Base-by-base conservation (phyloP, 2,797 vertebrate species). In the Tinamus major region DNA sequence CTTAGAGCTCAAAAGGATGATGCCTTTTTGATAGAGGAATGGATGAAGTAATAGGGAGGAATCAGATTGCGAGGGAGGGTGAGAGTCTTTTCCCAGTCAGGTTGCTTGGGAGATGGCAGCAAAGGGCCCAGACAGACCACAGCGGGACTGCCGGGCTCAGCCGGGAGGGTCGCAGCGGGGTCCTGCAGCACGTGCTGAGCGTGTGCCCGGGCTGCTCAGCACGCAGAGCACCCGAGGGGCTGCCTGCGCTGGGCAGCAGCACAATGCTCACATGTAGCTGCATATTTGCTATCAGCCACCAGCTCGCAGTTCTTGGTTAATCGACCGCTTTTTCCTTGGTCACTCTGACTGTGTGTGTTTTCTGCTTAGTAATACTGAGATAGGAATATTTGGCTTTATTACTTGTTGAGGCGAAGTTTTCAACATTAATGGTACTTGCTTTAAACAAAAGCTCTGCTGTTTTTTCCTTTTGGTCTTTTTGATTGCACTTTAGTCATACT, bases 391-490 rank as follows among this genome's bases (percentile, higher is more conserved):
- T 67, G 9, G 24, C 19, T 74, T 79, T 69, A n/a, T 55, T 69
- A 35, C 3, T 49, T 48, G 10, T 10, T 42, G 33, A 64, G 74
- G 21, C 5, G 82, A 79, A 82, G 13, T 19, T 7, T 16, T 84
- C 14, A 59, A 26, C 49, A 87, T n/a, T 58, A 56, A 75, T 39
- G 5, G 37, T 6, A 37, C 1, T n/a, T 9, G 31, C 41, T 46
- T 10, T 4, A 9, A 4, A 41, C 39, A 53, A 74, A 23, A n/a
- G 8, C 21, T 49, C 4, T 20, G 4, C 3, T 1, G 3, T 80
- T 81, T 83, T 61, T 7, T 61, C 3, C 55, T 13, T 42, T 26
- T 48, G 23, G 33, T 33, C n/a, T 33, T 58, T 80, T 70, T 55
- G 29, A 9, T 7, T 90, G 6, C 2, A 10, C 1, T 77, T 2